Conservation (phyloP, 2,797 vertebrate genomes). For the Malurus leucopterus region DNA sequence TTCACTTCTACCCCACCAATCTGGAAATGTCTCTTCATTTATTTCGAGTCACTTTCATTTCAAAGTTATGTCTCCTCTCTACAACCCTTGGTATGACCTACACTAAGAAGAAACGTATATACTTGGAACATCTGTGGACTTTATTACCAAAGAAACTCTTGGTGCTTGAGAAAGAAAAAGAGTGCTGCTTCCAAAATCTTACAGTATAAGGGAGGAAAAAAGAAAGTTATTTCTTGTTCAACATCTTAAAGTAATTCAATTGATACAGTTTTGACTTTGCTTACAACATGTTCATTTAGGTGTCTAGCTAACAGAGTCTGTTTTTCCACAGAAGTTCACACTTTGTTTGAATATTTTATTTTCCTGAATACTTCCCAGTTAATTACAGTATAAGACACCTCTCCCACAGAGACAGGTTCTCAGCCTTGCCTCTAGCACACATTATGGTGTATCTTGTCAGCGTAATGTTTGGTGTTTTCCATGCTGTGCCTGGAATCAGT, state of each 20-base stretch:
- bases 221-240: neutral
- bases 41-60: neutral
- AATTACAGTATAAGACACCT: slow-evolving; percentile 6
- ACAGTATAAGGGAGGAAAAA: neutral
- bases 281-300: neutral
- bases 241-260: neutral
- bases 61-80: neutral
- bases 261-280: neutral
- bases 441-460: neutral
- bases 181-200: neutral
- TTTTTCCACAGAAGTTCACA: neutral
- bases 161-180: neutral
- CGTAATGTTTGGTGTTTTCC: neutral
- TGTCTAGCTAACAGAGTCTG: neutral
- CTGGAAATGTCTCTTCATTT: neutral
- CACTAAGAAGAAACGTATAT: neutral
- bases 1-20: neutral
- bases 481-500: neutral
- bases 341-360: neutral
- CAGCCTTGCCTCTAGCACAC: neutral
- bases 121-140: neutral
- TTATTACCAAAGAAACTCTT: neutral
- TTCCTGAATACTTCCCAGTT: neutral
- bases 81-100: neutral
- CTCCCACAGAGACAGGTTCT: neutral